Conservation (phyloP, 2,888 invertebrate species). For the Drosophila villosipedis region DNA sequence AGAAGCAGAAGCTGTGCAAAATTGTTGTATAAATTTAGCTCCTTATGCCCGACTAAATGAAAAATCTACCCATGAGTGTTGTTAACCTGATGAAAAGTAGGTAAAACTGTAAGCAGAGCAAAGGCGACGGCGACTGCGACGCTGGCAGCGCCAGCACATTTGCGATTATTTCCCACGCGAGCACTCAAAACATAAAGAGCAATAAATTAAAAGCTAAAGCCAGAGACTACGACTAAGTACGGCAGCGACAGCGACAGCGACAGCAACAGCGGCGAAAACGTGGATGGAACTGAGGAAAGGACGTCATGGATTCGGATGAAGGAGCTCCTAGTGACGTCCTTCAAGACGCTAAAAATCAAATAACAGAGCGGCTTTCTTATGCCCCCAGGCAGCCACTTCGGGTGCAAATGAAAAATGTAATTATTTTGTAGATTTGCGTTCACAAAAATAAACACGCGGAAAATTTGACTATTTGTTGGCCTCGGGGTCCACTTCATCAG, state of each 20-base stretch:
- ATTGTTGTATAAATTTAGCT: conserved; percentile 73
- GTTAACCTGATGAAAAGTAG: conserved; percentile 82
- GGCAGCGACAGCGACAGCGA: conserved; percentile 40
- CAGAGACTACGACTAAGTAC: conserved; percentile 54
- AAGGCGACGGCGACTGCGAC: background rate
- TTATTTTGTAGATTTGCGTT: conserved; percentile 79
- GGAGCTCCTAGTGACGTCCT: conserved; percentile 41
- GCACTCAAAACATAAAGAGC: conserved; percentile 82
- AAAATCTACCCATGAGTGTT: conserved; percentile 80
- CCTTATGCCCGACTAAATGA: conserved; percentile 71
- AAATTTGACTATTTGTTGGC: conserved; percentile 64
- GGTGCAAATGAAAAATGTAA: conserved; percentile 82
- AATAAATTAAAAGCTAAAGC: conserved; percentile 80
- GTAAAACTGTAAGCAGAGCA: conserved; percentile 55
- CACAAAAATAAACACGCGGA: conserved; percentile 70
- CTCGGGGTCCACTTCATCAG: conserved; percentile 38
- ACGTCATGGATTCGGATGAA: conserved; percentile 40
- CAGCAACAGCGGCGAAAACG: conserved; percentile 13
- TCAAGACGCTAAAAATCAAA: conserved; percentile 63
- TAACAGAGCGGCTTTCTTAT: conserved; percentile 33
- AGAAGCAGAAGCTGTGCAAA: conserved; percentile 24
- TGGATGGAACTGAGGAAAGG: conserved; percentile 9
- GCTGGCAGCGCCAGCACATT: conserved; percentile 59
- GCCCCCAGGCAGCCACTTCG: conserved; percentile 67
- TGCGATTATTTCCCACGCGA: conserved; percentile 82